Percentiles rank a stretch among this genome's conserved stretches.
Conservation (phyloP, 1,140 invertebrate genomes). For the Hetaerina americana region DNA sequence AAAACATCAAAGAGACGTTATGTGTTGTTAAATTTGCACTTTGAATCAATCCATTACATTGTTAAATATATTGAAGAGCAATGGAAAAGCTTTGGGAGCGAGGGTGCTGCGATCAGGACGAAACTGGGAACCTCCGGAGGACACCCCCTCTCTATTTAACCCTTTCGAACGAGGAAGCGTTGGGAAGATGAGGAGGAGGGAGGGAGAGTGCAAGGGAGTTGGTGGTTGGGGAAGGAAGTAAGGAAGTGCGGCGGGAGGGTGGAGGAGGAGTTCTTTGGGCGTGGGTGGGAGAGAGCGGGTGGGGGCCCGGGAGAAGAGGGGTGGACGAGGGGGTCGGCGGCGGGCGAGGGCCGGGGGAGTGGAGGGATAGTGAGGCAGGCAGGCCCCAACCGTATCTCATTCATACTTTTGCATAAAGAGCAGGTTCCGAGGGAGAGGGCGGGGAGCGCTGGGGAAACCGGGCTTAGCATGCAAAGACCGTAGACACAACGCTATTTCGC, state of each 20-base stretch:
- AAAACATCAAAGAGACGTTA: too few relatives aligned
- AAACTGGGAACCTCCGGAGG: too few relatives aligned
- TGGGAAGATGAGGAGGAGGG: background rate
- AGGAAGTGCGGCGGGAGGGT: background rate
- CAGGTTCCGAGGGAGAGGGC: background rate
- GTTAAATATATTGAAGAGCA: too few relatives aligned
- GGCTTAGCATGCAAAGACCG: slow-evolving; percentile 10
- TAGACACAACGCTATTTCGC: slow-evolving; percentile 11
- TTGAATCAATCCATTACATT: too few relatives aligned
- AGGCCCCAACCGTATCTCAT: slow-evolving; percentile 5
- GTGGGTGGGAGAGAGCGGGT: background rate
- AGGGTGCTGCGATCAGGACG: too few relatives aligned
- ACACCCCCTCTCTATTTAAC: too few relatives aligned
- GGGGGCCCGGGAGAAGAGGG: background rate
- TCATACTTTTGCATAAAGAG: background rate
- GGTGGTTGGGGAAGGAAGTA: background rate
- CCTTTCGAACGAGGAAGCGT: too few relatives aligned
- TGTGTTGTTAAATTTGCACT: too few relatives aligned
- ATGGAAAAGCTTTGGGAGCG: too few relatives aligned
- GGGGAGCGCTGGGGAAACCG: background rate
- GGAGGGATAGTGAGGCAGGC: background rate
- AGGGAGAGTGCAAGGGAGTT: too few relatives aligned
- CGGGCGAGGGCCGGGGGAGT: background rate
- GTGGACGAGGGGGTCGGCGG: background rate
- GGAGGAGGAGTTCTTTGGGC: background rate